Percentiles rank a stretch among this genome's conserved stretches.
phyloP scores from a whole-genome alignment of 2,797 vertebrate genomes.

The Schizothorax lantsangensis region DNA sequence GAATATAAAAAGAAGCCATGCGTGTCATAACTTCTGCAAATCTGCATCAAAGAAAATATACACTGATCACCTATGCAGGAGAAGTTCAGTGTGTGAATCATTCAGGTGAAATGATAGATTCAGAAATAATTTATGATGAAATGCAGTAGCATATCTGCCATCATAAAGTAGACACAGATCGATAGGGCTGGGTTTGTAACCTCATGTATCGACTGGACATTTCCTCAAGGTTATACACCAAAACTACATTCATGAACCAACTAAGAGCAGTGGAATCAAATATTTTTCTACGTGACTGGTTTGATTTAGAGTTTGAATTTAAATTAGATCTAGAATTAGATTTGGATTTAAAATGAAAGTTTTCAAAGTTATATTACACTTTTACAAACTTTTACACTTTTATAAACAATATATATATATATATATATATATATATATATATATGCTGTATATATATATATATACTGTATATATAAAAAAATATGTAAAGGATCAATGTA shows the following conservation, averaged over 20 bases:
- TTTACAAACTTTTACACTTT: background rate
- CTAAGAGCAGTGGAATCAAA: background rate
- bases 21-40: background rate
- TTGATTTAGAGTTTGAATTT: background rate
- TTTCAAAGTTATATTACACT: background rate
- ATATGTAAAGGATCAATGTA: background rate
- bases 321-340: background rate
- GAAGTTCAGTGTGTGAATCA: background rate
- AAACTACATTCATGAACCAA: constrained; percentile 10
- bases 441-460: background rate
- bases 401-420: background rate
- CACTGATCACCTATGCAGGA: background rate
- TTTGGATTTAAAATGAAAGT: background rate
- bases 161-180: constrained; percentile 4
- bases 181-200: background rate
- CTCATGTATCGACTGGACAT: constrained; percentile 8
- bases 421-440: background rate
- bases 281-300: background rate
- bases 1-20: constrained; percentile 8
- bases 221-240: constrained; percentile 35
- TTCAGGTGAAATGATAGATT: constrained; percentile 26
- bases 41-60: background rate
- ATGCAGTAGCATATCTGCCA: constrained; percentile 22
- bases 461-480: background rate
- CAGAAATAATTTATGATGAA: constrained; percentile 44